Base-by-base conservation (phyloP, 2,888 invertebrate species). In the Branchellion lobata region DNA sequence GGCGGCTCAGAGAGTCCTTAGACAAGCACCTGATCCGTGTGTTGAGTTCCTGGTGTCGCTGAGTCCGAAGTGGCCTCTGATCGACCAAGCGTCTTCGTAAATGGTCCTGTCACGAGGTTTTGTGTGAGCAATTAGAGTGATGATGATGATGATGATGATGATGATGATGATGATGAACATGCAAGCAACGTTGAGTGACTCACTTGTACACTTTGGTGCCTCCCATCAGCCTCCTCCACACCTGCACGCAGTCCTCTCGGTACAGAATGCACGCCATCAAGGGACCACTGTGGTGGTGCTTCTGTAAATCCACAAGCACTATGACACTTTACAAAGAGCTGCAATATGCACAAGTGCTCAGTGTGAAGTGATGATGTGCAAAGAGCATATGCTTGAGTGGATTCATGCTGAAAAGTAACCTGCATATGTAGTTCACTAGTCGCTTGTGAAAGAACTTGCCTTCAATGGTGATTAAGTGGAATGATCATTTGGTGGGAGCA, bases 11-110 rank as follows among this genome's bases (percentile, higher is more conserved):
- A n/a, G n/a, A n/a, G n/a, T n/a, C n/a, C n/a, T n/a, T n/a, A n/a
- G n/a, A n/a, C n/a, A n/a, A n/a, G n/a, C n/a, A 92, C 94, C 95
- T 86, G 96, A 95, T 24, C 96, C 96, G 89, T 97, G 97, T 14
- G 93, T 92, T 0, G 93, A 94, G 89, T 97, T 97, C 84, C 96
- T 91, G 0, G 97, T 96, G 86, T 97, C 97, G 0, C 96, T 94
- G 27, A 96, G 89, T 0, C 96, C 96, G 89, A 92, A 94, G 85
- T 90, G 89, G 0, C 94, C 94, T 84, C 97, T 89, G 81, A 97
- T 91, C 78, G 92, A 91, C 78, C 92, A 87, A 0, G 95, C 95
- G 79, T 92, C 91, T 80, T 91, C 91, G 85, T 92, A 93, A 81
- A 94, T 92, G 0, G 94, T 92, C 86, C 91, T 92, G 85, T 90